Evolutionary conservation across 2,888 invertebrate genomes (phyloP).

Genomic region (Mesorhabditis sp.): DNA sequence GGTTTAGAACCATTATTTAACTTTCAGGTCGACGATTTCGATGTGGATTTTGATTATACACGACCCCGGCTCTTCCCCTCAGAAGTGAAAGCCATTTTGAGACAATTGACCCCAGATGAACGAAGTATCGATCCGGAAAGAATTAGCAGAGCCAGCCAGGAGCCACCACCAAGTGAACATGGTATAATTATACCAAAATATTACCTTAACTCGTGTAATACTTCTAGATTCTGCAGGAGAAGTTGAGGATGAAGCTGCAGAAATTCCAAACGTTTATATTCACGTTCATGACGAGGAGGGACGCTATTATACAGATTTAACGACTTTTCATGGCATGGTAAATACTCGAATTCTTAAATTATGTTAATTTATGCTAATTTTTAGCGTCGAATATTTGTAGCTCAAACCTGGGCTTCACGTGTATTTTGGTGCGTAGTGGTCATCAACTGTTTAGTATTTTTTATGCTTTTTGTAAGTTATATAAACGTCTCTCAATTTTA

Average conservation of each 20-base stretch:
- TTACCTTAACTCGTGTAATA: background rate
- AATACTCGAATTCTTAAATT: background rate
- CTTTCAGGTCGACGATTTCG: background rate
- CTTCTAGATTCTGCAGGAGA: background rate
- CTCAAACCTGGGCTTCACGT: slow-evolving; percentile 37
- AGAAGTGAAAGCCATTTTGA: background rate
- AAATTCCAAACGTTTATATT: background rate
- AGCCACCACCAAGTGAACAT: background rate
- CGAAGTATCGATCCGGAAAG: background rate
- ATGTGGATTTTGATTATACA: slow-evolving; percentile 1
- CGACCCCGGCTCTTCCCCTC: background rate
- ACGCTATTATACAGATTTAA: slow-evolving; percentile 24
- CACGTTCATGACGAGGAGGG: background rate
- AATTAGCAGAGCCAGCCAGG: background rate
- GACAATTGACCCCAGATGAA: background rate
- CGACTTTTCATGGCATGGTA: slow-evolving; percentile 40
- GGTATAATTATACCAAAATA: background rate
- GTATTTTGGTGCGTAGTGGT: slow-evolving; percentile 44
- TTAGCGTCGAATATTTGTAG: slow-evolving; percentile 37
- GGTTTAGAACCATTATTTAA: background rate
- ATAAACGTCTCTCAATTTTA: background rate
- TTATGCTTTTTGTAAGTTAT: slow-evolving; percentile 38
- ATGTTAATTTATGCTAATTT: slow-evolving; percentile 8
- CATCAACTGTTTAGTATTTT: slow-evolving; percentile 37
- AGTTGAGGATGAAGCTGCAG: background rate